These are phyloP conservation scores for Anguilla megastoma DNA, from an alignment of 2,797 vertebrate genomes.

Conservation along the genomic window DNA sequence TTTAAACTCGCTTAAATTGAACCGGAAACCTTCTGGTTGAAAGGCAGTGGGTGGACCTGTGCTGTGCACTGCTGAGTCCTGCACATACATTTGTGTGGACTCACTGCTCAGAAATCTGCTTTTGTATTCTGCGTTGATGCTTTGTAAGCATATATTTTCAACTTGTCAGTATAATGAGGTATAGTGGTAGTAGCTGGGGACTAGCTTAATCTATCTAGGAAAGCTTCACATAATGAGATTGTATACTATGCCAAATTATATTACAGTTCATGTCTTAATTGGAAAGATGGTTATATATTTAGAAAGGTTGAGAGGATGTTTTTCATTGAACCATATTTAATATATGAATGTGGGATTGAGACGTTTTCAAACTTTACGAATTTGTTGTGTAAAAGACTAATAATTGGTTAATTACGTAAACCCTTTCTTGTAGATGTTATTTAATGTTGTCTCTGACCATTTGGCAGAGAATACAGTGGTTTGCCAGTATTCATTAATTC, in stretches of 20 bases:
- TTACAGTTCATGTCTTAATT: constrained; percentile 44
- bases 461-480: constrained; percentile 64
- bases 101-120: constrained; percentile 19
- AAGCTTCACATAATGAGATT: constrained; percentile 48
- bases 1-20: background rate
- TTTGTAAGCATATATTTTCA: constrained; percentile 49
- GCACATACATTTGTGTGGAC: too few species aligned
- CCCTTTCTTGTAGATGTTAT: too few species aligned
- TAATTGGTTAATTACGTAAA: background rate
- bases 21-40: background rate
- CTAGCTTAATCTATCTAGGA: constrained; percentile 45
- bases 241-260: constrained; percentile 43
- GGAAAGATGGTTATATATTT: constrained; percentile 29
- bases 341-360: background rate
- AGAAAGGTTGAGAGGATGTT: constrained; percentile 3
- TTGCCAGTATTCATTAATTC: constrained; percentile 57
- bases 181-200: constrained; percentile 40
- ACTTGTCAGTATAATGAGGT: constrained; percentile 50
- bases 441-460: constrained; percentile 50
- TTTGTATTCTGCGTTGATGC: constrained; percentile 30
- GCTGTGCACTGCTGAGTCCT: background rate
- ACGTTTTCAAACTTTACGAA: constrained; percentile 24
- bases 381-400: background rate
- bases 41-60: background rate
- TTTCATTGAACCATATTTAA: constrained; percentile 16